Evolutionary conservation across 2,888 invertebrate species (phyloP).

Genomic region (Stenotaenia linearis): DNA sequence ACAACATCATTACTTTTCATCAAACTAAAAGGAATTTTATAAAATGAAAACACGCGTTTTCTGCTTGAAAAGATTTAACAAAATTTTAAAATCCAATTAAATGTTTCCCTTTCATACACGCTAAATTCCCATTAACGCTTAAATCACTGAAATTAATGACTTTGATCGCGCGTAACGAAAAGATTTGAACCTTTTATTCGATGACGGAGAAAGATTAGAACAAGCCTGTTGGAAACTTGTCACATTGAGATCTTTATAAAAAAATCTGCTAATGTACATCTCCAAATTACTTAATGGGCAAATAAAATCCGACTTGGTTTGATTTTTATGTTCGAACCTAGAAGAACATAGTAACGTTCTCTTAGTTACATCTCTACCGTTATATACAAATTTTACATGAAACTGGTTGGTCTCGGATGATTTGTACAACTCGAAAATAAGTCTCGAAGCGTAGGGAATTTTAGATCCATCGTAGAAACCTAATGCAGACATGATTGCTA

Average conservation of each 20-base stretch:
- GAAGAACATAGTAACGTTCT: slow-evolving; percentile 66
- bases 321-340: slow-evolving; percentile 40
- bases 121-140: not conserved
- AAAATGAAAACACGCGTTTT: not conserved
- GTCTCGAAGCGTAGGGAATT: slow-evolving; percentile 77
- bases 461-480: slow-evolving; percentile 59
- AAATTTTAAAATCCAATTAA: not conserved
- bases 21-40: too few relatives aligned
- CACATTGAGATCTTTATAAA: slow-evolving; percentile 74
- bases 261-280: slow-evolving; percentile 79
- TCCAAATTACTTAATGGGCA: slow-evolving; percentile 84
- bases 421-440: slow-evolving; percentile 77
- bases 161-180: not conserved
- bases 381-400: slow-evolving; percentile 75
- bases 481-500: slow-evolving; percentile 72
- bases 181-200: not conserved
- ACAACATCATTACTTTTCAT: too few relatives aligned
- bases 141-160: not conserved
- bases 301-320: slow-evolving; percentile 53
- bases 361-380: slow-evolving; percentile 79
- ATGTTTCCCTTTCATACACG: not conserved
- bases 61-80: not conserved
- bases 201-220: slow-evolving; percentile 27
- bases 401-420: slow-evolving; percentile 59
- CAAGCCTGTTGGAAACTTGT: slow-evolving; percentile 76